Evolutionary conservation across 2,888 invertebrate species (phyloP).

Genomic region (Parnassius orleans): DNA sequence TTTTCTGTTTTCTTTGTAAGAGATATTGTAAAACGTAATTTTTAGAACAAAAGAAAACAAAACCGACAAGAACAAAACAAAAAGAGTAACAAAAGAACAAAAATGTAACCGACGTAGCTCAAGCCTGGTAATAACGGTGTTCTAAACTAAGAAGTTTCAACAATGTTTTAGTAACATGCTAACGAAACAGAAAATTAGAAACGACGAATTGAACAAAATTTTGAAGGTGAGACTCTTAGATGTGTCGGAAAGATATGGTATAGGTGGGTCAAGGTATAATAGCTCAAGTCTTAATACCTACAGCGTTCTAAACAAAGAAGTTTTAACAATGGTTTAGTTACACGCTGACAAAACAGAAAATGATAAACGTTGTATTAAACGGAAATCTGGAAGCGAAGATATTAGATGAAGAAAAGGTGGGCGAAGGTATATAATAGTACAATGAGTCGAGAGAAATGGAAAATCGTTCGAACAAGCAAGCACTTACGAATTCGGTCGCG

Average conservation of each 20-base stretch:
- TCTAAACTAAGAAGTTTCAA: neutral
- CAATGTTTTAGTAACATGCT: slow-evolving; percentile 1
- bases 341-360: neutral
- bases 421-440: neutral
- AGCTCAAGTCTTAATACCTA: too few relatives aligned
- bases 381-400: too few relatives aligned
- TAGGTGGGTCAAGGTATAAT: neutral
- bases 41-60: too few relatives aligned
- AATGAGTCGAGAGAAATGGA: neutral
- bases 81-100: too few relatives aligned
- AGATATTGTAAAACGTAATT: too few relatives aligned
- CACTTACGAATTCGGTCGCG: slow-evolving; percentile 1
- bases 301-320: neutral
- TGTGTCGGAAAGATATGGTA: neutral
- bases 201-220: too few relatives aligned
- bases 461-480: slow-evolving; percentile 11
- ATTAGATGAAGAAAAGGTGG: neutral
- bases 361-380: too few relatives aligned
- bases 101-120: too few relatives aligned
- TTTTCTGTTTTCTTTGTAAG: too few relatives aligned
- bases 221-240: too few relatives aligned
- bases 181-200: neutral
- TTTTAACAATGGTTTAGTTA: slow-evolving; percentile 1
- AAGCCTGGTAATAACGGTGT: too few relatives aligned
- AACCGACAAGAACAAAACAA: too few relatives aligned